Evolutionary conservation across 2,888 invertebrate species (phyloP).

Genomic region (Deroplatys truncata): DNA sequence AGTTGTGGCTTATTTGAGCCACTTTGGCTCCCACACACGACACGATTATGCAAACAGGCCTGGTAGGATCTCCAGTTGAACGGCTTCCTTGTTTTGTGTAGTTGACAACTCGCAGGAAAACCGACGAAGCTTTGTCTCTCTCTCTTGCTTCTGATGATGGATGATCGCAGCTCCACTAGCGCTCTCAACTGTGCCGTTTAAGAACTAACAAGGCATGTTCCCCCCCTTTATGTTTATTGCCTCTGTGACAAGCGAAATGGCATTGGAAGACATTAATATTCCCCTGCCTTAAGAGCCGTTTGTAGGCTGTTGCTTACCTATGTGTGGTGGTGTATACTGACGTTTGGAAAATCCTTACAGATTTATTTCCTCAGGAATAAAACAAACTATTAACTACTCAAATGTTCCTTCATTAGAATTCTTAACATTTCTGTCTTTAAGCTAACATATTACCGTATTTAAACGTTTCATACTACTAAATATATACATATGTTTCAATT

Average conservation of each 20-base stretch:
- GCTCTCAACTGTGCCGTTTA: not conserved
- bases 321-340: not conserved
- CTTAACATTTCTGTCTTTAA: too few relatives aligned
- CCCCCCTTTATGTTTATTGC: not conserved
- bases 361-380: too few relatives aligned
- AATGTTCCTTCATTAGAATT: too few relatives aligned
- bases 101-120: not conserved
- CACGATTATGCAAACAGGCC: conserved; percentile 3
- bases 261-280: not conserved
- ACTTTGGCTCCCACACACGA: not conserved
- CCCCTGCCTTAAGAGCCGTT: not conserved
- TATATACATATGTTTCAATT: too few relatives aligned
- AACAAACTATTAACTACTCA: too few relatives aligned
- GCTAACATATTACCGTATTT: too few relatives aligned
- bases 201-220: not conserved
- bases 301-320: not conserved
- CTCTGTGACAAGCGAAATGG: not conserved
- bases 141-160: not conserved
- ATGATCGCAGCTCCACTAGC: not conserved
- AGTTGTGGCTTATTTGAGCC: not conserved
- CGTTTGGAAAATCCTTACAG: too few relatives aligned
- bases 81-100: not conserved
- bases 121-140: not conserved
- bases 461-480: too few relatives aligned
- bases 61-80: not conserved